A percentile compares a stretch with the other conserved stretches of the same genome.
Conservation (phyloP, 2,797 vertebrate genomes). For the Amblyopsis hoosieri region DNA sequence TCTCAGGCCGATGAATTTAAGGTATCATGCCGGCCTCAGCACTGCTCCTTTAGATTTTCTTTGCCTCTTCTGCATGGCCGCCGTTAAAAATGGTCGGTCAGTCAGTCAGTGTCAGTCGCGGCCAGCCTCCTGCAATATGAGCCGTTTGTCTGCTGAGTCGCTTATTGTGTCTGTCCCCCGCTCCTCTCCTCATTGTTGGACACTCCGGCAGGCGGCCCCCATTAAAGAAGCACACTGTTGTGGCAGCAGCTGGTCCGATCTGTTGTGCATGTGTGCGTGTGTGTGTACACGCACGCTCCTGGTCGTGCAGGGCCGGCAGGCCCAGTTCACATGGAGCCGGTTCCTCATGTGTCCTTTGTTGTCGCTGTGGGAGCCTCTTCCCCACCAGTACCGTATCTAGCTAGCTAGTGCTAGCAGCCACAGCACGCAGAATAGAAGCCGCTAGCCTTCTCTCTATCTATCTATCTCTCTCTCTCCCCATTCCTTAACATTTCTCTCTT, state of each 20-base stretch:
- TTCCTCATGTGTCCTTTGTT: conserved; percentile 82
- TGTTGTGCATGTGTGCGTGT: conserved; percentile 19
- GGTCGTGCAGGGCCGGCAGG: conserved; percentile 64
- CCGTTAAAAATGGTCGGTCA: conserved; percentile 20
- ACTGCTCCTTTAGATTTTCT: conserved; percentile 21
- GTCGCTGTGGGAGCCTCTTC: conserved; percentile 73
- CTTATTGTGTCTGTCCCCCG: conserved; percentile 49
- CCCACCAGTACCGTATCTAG: conserved; percentile 58
- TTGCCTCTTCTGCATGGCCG: conserved; percentile 11
- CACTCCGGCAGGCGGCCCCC: conserved; percentile 48
- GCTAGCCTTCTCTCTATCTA: conserved; percentile 1
- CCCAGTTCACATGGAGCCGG: conserved; percentile 76
- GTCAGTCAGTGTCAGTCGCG: conserved; percentile 57
- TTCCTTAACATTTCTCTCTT: not conserved
- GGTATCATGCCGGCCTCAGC: conserved; percentile 17
- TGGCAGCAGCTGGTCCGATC: conserved; percentile 74
- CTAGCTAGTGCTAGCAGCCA: conserved; percentile 37
- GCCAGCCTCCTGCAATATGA: conserved; percentile 55
- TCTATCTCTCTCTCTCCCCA: not conserved
- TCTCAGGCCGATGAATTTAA: conserved; percentile 33
- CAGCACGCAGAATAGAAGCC: conserved; percentile 2
- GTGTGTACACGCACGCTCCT: conserved; percentile 48
- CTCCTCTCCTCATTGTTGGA: conserved; percentile 54
- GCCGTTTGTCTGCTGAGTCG: conserved; percentile 52
- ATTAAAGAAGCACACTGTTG: conserved; percentile 77